phyloP scores from a whole-genome alignment of 2,797 vertebrate genomes.

The Artibeus jamaicensis region DNA sequence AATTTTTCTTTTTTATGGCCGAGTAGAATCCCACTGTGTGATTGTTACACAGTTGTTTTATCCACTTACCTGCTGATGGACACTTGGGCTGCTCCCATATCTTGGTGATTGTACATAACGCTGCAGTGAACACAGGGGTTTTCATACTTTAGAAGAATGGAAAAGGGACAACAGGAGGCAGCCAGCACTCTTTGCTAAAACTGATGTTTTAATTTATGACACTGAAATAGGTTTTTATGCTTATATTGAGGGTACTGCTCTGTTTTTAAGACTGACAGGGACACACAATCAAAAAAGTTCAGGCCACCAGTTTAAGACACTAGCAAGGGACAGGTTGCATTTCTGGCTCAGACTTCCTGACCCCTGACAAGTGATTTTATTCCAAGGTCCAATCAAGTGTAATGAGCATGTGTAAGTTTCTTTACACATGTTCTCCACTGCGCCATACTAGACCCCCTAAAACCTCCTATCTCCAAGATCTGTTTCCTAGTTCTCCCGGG shows the following conservation, averaged over 20 bases:
- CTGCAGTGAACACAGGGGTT: background rate
- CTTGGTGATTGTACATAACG: background rate
- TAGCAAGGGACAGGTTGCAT: background rate
- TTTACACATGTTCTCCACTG: background rate
- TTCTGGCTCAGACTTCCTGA: background rate
- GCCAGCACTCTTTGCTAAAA: background rate
- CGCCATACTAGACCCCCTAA: background rate
- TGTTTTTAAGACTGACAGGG: background rate
- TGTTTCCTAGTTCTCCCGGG: background rate
- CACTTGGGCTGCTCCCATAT: background rate
- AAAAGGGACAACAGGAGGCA: background rate
- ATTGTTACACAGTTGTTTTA: too few relatives aligned
- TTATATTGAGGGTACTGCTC: background rate
- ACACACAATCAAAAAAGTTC: background rate
- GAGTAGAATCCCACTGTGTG: too few relatives aligned
- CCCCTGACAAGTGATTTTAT: background rate
- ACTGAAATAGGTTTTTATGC: background rate
- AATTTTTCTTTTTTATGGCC: too few relatives aligned
- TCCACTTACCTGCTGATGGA: too few relatives aligned
- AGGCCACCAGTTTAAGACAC: background rate
- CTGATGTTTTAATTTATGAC: background rate
- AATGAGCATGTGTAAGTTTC: background rate
- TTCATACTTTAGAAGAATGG: background rate
- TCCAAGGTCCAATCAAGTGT: background rate
- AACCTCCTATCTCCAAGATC: background rate